Conservation (phyloP, 2,113 vertebrate genomes). For the Pitta sordida region DNA sequence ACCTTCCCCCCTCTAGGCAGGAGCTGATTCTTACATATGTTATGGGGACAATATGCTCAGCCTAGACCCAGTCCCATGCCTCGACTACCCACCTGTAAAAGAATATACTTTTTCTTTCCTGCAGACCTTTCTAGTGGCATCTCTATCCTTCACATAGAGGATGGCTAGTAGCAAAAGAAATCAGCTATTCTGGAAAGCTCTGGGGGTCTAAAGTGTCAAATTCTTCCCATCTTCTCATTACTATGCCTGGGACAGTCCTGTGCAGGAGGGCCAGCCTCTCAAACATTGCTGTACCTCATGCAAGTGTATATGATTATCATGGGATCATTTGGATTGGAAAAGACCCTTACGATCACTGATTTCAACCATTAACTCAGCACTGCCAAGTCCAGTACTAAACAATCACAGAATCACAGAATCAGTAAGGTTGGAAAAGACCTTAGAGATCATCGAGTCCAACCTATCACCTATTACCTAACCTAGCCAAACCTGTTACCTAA, state of each 20-base stretch:
- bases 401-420: too few relatives aligned
- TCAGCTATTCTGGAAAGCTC: neutral
- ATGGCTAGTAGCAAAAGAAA: neutral
- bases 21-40: neutral
- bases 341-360: neutral
- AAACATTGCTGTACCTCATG: neutral
- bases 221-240: neutral
- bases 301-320: neutral
- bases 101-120: neutral
- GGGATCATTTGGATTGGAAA: neutral
- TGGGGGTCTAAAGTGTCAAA: neutral
- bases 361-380: neutral
- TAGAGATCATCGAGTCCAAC: too few relatives aligned
- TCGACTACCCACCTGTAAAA: neutral
- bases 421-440: too few relatives aligned
- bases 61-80: neutral
- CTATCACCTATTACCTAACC: too few relatives aligned
- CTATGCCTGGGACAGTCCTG: neutral
- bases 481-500: too few relatives aligned
- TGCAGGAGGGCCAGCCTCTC: neutral
- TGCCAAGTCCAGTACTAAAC: neutral
- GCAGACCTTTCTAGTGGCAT: neutral
- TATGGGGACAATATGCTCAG: neutral
- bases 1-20: neutral
- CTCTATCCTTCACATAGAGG: neutral